A percentile compares a stretch with the other conserved stretches of the same genome.
Conservation (phyloP, 2,888 invertebrate genomes). For the Papilio demoleus region DNA sequence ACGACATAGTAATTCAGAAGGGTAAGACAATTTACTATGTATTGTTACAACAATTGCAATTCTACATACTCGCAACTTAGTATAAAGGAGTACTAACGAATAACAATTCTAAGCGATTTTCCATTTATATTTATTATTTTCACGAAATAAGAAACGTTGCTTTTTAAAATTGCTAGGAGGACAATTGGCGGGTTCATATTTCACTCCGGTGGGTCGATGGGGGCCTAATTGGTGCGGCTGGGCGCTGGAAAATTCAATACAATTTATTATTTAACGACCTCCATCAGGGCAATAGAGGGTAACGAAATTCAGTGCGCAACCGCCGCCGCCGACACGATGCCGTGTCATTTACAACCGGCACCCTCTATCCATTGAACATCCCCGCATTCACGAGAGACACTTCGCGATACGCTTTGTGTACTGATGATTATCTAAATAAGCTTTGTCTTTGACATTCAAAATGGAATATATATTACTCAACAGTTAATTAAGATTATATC, state of each 20-base stretch:
- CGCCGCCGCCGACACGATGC: conserved; percentile 37
- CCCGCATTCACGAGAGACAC: conserved; percentile 6
- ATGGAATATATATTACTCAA: not conserved
- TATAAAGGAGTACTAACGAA: too few species aligned
- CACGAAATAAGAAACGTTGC: not conserved
- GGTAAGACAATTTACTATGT: too few species aligned
- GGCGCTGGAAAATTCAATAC: conserved; percentile 49
- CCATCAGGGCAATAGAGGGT: conserved; percentile 64
- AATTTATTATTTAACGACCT: conserved; percentile 57
- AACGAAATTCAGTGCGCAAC: conserved; percentile 55
- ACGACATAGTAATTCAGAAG: too few species aligned
- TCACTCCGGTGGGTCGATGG: conserved; percentile 25
- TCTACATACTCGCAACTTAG: too few species aligned
- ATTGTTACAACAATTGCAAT: too few species aligned
- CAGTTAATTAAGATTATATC: not conserved
- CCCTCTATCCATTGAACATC: conserved; percentile 29
- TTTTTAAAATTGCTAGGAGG: not conserved
- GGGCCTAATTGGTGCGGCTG: conserved; percentile 45
- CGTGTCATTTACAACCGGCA: conserved; percentile 47
- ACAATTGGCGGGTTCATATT: conserved; percentile 34
- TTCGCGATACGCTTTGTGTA: conserved; percentile 10
- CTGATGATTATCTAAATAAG: conserved; percentile 4
- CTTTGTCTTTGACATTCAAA: conserved; percentile 2
- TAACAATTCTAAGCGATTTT: too few species aligned
- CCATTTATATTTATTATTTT: not conserved